phyloP scores from a whole-genome alignment of 1,140 invertebrate genomes.

The Cephus cinctus region DNA sequence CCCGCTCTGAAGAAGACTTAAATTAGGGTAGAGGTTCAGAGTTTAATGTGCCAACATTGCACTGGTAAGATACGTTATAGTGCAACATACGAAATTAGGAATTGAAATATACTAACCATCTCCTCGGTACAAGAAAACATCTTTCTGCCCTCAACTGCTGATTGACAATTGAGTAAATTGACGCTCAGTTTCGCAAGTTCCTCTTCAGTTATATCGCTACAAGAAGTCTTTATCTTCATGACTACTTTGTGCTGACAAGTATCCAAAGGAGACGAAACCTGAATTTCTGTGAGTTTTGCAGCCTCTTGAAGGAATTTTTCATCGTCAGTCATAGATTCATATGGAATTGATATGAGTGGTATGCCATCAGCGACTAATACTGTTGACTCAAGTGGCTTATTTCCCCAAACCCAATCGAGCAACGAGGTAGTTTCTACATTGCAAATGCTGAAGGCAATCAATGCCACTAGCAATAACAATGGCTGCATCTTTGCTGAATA shows the following conservation, averaged over 20 bases:
- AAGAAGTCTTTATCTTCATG: constrained; percentile 60
- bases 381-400: constrained; percentile 21
- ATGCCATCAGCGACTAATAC: constrained; percentile 35
- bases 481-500: no score
- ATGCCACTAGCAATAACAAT: no score
- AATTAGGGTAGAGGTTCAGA: no score
- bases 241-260: constrained; percentile 68
- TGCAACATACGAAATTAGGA: constrained; percentile 19
- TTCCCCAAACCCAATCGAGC: constrained; percentile 46
- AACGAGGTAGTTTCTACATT: no score
- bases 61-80: no score
- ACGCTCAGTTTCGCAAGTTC: constrained; percentile 68
- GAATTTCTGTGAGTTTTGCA: constrained; percentile 58
- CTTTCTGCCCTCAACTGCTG: constrained; percentile 61
- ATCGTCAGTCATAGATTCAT: constrained; percentile 63
- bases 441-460: no score
- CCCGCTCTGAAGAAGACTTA: no score
- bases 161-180: constrained; percentile 70
- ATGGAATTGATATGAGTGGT: constrained; percentile 54
- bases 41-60: no score
- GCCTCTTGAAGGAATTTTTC: constrained; percentile 67
- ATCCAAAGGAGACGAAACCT: constrained; percentile 61
- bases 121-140: constrained; percentile 62
- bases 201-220: constrained; percentile 64
- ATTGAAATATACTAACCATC: constrained; percentile 57